Base-by-base conservation (phyloP, 1,140 invertebrate species). In the Tribolium madens region DNA sequence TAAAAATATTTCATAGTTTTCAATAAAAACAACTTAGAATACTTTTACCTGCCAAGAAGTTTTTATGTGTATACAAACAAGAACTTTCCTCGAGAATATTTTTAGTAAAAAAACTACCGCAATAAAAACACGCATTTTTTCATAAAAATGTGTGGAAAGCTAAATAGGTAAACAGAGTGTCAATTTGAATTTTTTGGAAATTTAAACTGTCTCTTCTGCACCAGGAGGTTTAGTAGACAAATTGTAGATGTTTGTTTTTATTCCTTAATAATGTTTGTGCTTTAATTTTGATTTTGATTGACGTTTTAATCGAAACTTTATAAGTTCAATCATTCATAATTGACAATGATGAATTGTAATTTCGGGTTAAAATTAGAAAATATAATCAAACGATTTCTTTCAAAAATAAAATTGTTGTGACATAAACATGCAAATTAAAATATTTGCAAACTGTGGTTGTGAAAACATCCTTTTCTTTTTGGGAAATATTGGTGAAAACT, bases 331-430 rank as follows among this genome's bases (percentile, higher is more conserved):
- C 48, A 52, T 15, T 15, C 7, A 52, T 7, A 14, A 52, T 15
- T 52, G 48, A 52, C 48, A 52, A 52, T 52, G 48, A 52, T 52
- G 48, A 52, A 52, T n/a, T n/a, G n/a, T n/a, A n/a, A n/a, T 52
- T 21, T 21, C 18, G 18, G 18, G 7, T 3, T 15, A 52, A 52
- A 7, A 15, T 52, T 15, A 52, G 14, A 52, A 7, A 52, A 52
- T 4, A 3, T 13, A 52, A 52, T 52, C 3, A 12, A 21, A 47
- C n/a, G n/a, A 47, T 6, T 9, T 9, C 12, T 50, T 50, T 50
- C 12, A 14, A 50, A 50, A 50, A 13, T n/a, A 2, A 12, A 50
- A 12, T 50, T 50, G 1, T 21, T 21, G 18, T 21, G 18, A 21
- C 18, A 21, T 21, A 21, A 21, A 21, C 4, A 21, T 21, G 12